phyloP scores from a whole-genome alignment of 2,113 vertebrate species.

The Apodemus speciosus region DNA sequence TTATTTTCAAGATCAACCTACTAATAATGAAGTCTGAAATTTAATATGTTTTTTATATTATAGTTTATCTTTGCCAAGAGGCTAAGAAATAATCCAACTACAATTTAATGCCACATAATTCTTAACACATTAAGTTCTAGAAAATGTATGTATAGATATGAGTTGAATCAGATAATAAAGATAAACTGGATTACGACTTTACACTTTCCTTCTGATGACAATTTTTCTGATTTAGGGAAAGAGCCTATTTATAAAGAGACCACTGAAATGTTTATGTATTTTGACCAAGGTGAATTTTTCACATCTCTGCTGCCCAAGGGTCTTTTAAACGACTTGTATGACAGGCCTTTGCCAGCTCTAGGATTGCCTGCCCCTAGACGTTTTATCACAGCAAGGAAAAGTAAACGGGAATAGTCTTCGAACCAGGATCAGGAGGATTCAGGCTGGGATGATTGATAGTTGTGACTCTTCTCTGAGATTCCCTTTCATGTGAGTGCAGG shows the following conservation, averaged over 20 bases:
- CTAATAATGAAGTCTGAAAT: background rate
- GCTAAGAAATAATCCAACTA: background rate
- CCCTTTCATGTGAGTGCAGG: background rate
- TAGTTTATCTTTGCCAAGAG: background rate
- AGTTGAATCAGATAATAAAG: constrained; percentile 42
- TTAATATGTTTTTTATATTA: background rate
- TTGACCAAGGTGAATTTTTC: background rate
- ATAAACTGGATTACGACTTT: background rate
- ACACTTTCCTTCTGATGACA: background rate
- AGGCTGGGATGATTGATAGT: background rate
- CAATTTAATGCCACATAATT: background rate
- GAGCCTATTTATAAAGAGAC: background rate
- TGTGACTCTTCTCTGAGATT: background rate
- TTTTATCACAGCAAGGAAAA: background rate
- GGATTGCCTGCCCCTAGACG: background rate
- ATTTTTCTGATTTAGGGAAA: background rate
- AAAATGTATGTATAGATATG: background rate
- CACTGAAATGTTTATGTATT: background rate
- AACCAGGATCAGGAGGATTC: background rate
- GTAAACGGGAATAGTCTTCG: background rate
- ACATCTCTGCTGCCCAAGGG: background rate
- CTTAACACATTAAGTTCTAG: background rate
- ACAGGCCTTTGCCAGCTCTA: background rate
- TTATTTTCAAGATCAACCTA: background rate
- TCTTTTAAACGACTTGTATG: background rate